Percentiles rank a stretch among this genome's conserved stretches.
These are phyloP conservation scores for Helostoma temminkii DNA, from an alignment of 2,797 vertebrate genomes.

Conservation along the genomic window DNA sequence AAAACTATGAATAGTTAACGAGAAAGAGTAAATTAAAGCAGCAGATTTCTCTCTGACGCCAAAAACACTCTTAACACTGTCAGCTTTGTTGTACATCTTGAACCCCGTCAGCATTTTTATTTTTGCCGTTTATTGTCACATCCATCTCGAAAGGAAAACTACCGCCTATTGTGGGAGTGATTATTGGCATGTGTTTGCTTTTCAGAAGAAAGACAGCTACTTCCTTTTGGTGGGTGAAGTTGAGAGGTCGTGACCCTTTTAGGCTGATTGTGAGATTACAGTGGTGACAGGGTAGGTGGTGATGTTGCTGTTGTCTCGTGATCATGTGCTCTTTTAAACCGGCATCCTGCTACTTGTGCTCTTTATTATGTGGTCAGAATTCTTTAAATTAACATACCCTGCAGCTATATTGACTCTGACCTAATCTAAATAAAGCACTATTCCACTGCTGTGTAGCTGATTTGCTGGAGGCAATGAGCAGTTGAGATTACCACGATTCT, in stretches of 20 bases:
- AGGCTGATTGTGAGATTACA: conserved; percentile 23
- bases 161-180: conserved; percentile 34
- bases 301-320: conserved; percentile 1
- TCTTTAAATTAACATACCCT: conserved; percentile 34
- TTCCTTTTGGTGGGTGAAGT: conserved; percentile 21
- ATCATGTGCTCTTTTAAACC: background rate
- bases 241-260: conserved; percentile 42
- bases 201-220: conserved; percentile 27
- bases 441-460: conserved; percentile 62
- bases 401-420: conserved; percentile 44
- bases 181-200: conserved; percentile 54
- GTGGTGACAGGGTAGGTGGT: conserved; percentile 11
- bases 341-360: background rate
- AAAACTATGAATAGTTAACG: conserved; percentile 66
- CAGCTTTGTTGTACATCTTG: conserved; percentile 21
- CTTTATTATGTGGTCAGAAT: background rate
- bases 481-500: conserved; percentile 71
- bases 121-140: conserved; percentile 26
- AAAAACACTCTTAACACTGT: conserved; percentile 40
- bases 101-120: conserved; percentile 45
- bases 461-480: conserved; percentile 44
- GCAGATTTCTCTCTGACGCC: conserved; percentile 28
- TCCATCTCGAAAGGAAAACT: conserved; percentile 33
- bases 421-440: conserved; percentile 70
- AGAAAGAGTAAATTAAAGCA: conserved; percentile 54